Evolutionary conservation across 2,888 invertebrate genomes (phyloP), one percentile per base, ranked within the genome.

Genomic region (Melanchra persicariae): DNA sequence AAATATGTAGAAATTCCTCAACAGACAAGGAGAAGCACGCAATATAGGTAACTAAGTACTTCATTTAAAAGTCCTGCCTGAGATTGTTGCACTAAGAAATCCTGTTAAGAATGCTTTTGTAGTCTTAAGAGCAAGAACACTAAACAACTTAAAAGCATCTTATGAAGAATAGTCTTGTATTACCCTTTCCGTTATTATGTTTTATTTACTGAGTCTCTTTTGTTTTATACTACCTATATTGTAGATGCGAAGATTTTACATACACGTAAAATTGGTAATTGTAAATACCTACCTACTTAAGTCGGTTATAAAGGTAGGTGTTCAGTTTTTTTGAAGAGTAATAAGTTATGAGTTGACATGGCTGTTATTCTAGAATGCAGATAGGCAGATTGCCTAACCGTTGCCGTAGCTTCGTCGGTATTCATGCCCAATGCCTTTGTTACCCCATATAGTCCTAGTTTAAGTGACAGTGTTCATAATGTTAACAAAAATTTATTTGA

Each of bases 101-200:
- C 24, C 12, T 37, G 49, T 62, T 49, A 54, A 26, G 47, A 66
- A 79, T 49, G n/a, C 57, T 52, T 74, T 79, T 79, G 57, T 54
- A 49, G 15, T 63, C 17, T 40, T 70, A 40, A 15, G 8, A 26
- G 40, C 26, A 61, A 51, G 17, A 24, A 22, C 37, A 61, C 37
- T 45, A 40, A 66, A 74, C 34, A 49, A 52, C 26, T 65, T 61
- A 73, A 73, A 77, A 76, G 65, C 60, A 19, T 51, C 19, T 63
- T 40, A 51, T 45, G 24, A 37, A 43, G n/a, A 70, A 15, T 26
- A 19, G 12, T 15, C 62, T 43, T 43, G 22, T 22, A n/a, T 45
- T 69, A 51, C 26, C 19, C 7, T 55, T 40, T 8, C 51, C 12
- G 40, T 37, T 22, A 45, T n/a, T 10, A 30, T 45, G 34, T 34